A percentile compares a stretch with the other conserved stretches of the same genome.
These are phyloP conservation scores for Agrenia bidenticulata DNA, from an alignment of 2,888 invertebrate genomes.

Conservation along the genomic window DNA sequence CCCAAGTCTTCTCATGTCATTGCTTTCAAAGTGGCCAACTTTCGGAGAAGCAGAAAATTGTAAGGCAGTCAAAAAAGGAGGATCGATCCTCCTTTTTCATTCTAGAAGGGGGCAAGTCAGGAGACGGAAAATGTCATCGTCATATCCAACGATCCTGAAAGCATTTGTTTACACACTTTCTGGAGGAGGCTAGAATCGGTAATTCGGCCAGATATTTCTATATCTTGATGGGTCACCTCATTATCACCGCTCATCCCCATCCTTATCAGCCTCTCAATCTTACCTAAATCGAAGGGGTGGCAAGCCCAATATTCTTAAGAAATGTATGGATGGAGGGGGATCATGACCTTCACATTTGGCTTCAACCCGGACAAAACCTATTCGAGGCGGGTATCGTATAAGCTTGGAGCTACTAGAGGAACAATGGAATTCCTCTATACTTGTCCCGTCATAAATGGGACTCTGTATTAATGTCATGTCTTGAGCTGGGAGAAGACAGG, in stretches of 20 bases:
- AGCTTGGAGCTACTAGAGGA: too few species aligned
- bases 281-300: too few species aligned
- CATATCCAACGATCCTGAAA: not conserved
- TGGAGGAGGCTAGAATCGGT: not conserved
- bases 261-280: not conserved
- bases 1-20: too few species aligned
- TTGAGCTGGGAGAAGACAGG: too few species aligned
- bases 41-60: slow-evolving; percentile 2
- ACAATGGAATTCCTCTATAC: too few species aligned
- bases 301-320: too few species aligned
- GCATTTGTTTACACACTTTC: not conserved
- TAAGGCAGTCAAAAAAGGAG: not conserved
- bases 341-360: too few species aligned
- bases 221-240: slow-evolving; percentile 5
- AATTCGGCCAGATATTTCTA: not conserved
- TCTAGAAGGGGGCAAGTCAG: not conserved
- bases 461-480: too few species aligned
- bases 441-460: too few species aligned
- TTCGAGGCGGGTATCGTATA: too few species aligned
- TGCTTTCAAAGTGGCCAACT: not conserved
- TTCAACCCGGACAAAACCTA: too few species aligned
- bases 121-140: not conserved
- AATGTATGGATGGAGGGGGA: too few species aligned
- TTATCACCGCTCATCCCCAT: not conserved
- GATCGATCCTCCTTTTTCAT: slow-evolving; percentile 1